Evolutionary conservation across 2,113 vertebrate species (phyloP).

Genomic region (Gopherus evgoodei): DNA sequence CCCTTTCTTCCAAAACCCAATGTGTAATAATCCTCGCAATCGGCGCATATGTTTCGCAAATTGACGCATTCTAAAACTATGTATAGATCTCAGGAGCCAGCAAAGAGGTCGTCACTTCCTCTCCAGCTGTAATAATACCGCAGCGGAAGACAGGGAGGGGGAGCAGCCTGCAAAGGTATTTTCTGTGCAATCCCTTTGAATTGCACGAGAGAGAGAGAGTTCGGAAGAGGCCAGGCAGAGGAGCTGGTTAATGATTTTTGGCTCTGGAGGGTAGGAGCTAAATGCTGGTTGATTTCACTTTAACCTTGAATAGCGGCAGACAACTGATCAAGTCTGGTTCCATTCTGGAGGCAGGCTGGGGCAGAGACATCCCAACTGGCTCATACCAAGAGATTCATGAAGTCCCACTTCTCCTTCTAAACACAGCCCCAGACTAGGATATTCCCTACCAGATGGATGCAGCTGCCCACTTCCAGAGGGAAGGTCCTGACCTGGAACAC

Average conservation of each 20-base stretch:
- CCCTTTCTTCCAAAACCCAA: neutral
- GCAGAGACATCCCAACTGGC: neutral
- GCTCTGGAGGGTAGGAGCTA: conserved; percentile 6
- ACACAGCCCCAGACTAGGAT: neutral
- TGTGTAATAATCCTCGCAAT: neutral
- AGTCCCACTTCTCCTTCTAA: neutral
- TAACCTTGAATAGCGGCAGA: conserved; percentile 5
- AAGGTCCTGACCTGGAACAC: neutral
- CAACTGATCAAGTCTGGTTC: neutral
- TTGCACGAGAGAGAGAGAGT: neutral
- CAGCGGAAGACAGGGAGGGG: neutral
- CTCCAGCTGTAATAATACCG: conserved; percentile 40
- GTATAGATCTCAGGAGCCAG: neutral
- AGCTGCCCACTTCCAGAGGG: neutral
- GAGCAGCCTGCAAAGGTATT: neutral
- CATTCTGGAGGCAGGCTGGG: neutral
- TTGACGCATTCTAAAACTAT: neutral
- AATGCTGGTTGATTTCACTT: conserved; percentile 25
- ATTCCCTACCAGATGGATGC: neutral
- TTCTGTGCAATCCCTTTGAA: neutral
- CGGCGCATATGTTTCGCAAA: neutral
- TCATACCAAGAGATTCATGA: neutral
- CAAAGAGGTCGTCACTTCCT: conserved; percentile 19
- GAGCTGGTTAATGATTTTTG: conserved; percentile 26
- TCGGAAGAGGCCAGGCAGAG: neutral